A percentile compares a stretch with the other conserved stretches of the same genome.
phyloP scores from a whole-genome alignment of 2,888 invertebrate species.

The Camponotus fellah region DNA sequence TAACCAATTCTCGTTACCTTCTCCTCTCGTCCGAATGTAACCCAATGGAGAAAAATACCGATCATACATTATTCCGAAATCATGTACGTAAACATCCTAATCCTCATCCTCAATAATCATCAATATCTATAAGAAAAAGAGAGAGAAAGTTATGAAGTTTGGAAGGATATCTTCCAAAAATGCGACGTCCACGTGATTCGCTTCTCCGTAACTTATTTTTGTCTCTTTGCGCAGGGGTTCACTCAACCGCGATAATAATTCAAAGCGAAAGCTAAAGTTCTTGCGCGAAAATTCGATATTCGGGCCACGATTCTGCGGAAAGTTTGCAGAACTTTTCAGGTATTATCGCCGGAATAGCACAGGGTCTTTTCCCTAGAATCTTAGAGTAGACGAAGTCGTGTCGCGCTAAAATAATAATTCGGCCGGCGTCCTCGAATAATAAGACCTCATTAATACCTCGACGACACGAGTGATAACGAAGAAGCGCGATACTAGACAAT shows the following conservation, averaged over 20 bases:
- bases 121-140: neutral
- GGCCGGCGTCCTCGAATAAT: conserved; percentile 72
- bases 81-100: conserved; percentile 24
- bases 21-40: neutral
- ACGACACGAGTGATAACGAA: conserved; percentile 38
- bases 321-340: conserved; percentile 71
- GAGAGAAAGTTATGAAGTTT: neutral
- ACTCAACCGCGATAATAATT: conserved; percentile 72
- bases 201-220: conserved; percentile 49
- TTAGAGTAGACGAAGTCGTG: conserved; percentile 57
- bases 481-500: conserved; percentile 17
- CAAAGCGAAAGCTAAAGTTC: conserved; percentile 69
- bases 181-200: neutral
- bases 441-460: conserved; percentile 63
- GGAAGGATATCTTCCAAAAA: conserved; percentile 5
- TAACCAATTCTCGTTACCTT: conserved; percentile 47
- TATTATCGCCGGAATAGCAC: conserved; percentile 63
- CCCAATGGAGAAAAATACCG: conserved; percentile 16
- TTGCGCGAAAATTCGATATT: conserved; percentile 77
- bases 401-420: conserved; percentile 76
- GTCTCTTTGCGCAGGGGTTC: conserved; percentile 54
- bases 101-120: conserved; percentile 33
- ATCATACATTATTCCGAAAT: conserved; percentile 10
- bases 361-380: conserved; percentile 59
- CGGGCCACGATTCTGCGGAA: conserved; percentile 76